Base-by-base conservation (phyloP, 2,888 invertebrate genomes). In the Caenorhabditis becei region DNA sequence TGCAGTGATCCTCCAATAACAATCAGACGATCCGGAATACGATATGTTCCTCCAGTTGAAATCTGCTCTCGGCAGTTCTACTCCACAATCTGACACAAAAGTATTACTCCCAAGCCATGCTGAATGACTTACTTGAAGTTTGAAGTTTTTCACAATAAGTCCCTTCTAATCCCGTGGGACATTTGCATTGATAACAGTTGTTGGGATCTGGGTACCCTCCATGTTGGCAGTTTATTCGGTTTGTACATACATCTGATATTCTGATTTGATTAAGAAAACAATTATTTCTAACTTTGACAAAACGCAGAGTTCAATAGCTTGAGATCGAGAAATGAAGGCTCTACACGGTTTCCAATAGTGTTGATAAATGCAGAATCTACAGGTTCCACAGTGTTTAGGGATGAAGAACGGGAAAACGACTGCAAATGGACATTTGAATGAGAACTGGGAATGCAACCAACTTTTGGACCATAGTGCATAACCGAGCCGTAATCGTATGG, bases 151-250 rank as follows among this genome's bases (percentile, higher is more conserved):
- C 86, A 77, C 90, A 90, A 61, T 69, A 80, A 10, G 75, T 66
- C 18, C 90, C 90, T 24, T 86, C 88, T 11, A 86, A 70, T 10
- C 90, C 90, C n/a, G 78, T 80, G 1, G 90, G 90, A 65, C 90
- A 90, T 69, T 86, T 85, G 77, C 90, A 90, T 23, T 54, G 65
- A 16, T 72, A 41, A 61, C 90, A 90, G 61, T 87, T 86, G 77
- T 91, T 90, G 18, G 90, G 89, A 47, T 90, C 85, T 16, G 88
- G 82, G 65, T 90, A 90, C 24, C 90, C 90, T 8, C 86, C 87
- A 69, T 89, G 87, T 67, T 84, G 83, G 28, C 90, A 90, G 8
- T 82, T 71, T 8, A 90, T 83, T 11, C 58, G n/a, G 56, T 72
- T 70, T 24, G 65, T 54, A 26, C 87, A 86, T 14, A 70, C 61